Evolutionary conservation across 2,113 vertebrate genomes (phyloP).

Genomic region (Hydrolagus affinis): DNA sequence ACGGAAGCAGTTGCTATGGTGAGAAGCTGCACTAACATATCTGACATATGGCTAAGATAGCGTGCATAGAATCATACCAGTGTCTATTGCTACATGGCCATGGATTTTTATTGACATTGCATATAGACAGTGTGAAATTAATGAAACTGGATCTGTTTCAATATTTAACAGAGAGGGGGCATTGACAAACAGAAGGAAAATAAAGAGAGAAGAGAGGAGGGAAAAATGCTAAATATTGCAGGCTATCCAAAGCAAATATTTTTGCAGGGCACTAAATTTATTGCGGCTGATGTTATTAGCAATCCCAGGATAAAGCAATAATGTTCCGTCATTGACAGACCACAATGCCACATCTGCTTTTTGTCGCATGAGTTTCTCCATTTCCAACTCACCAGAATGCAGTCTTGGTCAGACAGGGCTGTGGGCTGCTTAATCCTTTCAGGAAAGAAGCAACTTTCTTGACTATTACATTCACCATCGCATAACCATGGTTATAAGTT

Average conservation of each 20-base stretch:
- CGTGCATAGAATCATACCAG: background rate
- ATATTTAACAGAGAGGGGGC: background rate
- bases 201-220: background rate
- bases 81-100: too few species aligned
- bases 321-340: background rate
- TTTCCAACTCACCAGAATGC: background rate
- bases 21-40: background rate
- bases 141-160: background rate
- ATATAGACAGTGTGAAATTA: background rate
- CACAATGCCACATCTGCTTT: conserved; percentile 4
- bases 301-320: background rate
- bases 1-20: background rate
- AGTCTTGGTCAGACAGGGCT: background rate
- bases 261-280: background rate
- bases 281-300: background rate
- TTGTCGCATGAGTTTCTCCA: background rate
- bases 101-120: background rate
- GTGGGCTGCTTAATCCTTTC: background rate
- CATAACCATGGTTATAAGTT: too few species aligned
- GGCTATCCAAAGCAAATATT: background rate
- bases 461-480: too few species aligned
- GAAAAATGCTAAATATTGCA: background rate
- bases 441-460: background rate
- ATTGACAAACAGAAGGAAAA: background rate
- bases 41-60: background rate